phyloP scores from a whole-genome alignment of 1,140 invertebrate genomes.

The Phenacoccus solenopsis region DNA sequence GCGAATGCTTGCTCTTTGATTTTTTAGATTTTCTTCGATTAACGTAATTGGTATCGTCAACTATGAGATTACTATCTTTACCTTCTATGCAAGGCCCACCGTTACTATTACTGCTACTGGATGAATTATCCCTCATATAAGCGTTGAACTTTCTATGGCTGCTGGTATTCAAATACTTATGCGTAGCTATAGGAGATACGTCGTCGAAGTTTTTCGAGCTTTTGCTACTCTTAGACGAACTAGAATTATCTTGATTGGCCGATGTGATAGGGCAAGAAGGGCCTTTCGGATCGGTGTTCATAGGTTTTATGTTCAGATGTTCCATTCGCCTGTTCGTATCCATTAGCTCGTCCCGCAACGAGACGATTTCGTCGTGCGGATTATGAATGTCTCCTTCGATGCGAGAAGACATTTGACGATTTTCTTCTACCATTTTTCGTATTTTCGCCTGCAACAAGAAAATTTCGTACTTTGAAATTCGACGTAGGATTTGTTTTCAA shows the following conservation, averaged over 20 bases:
- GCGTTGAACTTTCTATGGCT: constrained; percentile 7
- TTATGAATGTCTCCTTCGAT: constrained; percentile 48
- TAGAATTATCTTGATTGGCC: neutral
- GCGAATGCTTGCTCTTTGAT: neutral
- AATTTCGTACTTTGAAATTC: too few species aligned
- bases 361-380: constrained; percentile 43
- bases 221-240: constrained; percentile 11
- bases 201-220: constrained; percentile 12
- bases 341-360: constrained; percentile 40
- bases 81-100: neutral
- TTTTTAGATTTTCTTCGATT: neutral
- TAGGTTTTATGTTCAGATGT: constrained; percentile 20
- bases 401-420: constrained; percentile 45
- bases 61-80: neutral
- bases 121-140: neutral
- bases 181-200: neutral
- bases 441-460: constrained; percentile 48
- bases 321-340: constrained; percentile 38
- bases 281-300: neutral
- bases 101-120: constrained; percentile 1
- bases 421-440: constrained; percentile 57
- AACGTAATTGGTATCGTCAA: neutral
- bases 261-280: neutral
- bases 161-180: neutral
- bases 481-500: too few species aligned